Percentiles rank a stretch among this genome's conserved stretches.
phyloP scores from a whole-genome alignment of 2,888 invertebrate species.

The Hemaris fuciformis region DNA sequence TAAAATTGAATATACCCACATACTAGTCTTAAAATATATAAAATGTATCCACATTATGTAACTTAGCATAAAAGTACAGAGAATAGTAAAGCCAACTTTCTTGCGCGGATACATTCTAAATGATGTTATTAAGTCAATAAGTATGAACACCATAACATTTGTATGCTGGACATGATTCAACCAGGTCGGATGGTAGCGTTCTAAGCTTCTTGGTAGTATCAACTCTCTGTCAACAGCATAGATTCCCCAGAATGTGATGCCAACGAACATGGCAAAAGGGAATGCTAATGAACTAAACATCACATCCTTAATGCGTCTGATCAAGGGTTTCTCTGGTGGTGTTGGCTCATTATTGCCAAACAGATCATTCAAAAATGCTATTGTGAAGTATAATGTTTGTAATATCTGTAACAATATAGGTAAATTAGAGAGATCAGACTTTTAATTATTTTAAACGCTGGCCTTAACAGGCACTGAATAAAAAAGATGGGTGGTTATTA shows the following conservation, averaged over 20 bases:
- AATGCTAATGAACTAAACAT: conserved; percentile 87
- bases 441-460: not conserved
- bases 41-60: conserved; percentile 92
- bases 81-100: conserved; percentile 83
- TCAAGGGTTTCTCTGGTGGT: conserved; percentile 83
- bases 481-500: too few relatives aligned
- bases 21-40: conserved; percentile 86
- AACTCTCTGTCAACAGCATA: conserved; percentile 94
- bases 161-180: conserved; percentile 97
- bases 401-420: too few relatives aligned
- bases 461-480: not conserved
- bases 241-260: conserved; percentile 93
- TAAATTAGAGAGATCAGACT: conserved; percentile 41
- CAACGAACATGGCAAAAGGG: conserved; percentile 92
- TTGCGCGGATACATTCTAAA: conserved; percentile 89
- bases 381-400: conserved; percentile 89
- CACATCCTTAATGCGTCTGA: conserved; percentile 86
- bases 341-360: conserved; percentile 86
- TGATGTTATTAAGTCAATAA: conserved; percentile 88
- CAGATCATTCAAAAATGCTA: conserved; percentile 89
- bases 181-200: conserved; percentile 93
- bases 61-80: conserved; percentile 83
- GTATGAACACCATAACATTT: conserved; percentile 89
- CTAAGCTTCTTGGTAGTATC: conserved; percentile 92
- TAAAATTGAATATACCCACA: conserved; percentile 96